Base-by-base conservation (phyloP, 1,140 invertebrate species). In the Drosophila mayri region DNA sequence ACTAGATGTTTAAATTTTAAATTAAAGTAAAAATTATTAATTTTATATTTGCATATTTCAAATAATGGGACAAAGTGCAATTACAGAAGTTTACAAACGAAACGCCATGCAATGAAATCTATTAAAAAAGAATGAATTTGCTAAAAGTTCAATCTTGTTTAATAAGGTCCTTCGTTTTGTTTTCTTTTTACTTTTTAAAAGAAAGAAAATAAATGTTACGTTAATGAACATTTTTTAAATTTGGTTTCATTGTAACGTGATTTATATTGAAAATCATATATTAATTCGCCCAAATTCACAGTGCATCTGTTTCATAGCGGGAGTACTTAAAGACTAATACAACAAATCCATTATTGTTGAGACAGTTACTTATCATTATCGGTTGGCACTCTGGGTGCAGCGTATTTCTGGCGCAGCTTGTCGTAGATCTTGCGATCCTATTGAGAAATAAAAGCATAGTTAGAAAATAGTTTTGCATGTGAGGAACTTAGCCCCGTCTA, bases 371-470 rank as follows among this genome's bases (percentile, higher is more conserved):
- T 81, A 54, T 55, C 43, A 49, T 86, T 65, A 9, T 68, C 28
- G 12, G 25, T 44, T 28, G 81, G 75, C 40, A 74, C 47, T 4
- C 90, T 65, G 3, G 92, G 90, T 41, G 91, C 90, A 18, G 91
- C 92, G 50, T 92, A 92, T 50, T 92, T 92, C 46, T 84, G 55
- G 41, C 92, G 87, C 55, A 92, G 74, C 58, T 90, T 92, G 35
- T 92, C 85, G 41, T 92, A 92, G 7, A 84, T 52, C 54, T 92
- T 92, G 50, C 88, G 92, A 79, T 92, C 92, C 90, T 92, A 25
- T 47, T 12, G 18, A 65, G 10, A 37, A 41, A 30, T 12, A 50
- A 50, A 0, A 37, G 1, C 7, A 37, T 0, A 1, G 14, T 57
- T 25, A 32, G 1, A 1, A 8, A 11, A 1, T 4, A 11, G 2